Base-by-base conservation (phyloP, 2,797 vertebrate genomes). In the Manis crassicaudata region DNA sequence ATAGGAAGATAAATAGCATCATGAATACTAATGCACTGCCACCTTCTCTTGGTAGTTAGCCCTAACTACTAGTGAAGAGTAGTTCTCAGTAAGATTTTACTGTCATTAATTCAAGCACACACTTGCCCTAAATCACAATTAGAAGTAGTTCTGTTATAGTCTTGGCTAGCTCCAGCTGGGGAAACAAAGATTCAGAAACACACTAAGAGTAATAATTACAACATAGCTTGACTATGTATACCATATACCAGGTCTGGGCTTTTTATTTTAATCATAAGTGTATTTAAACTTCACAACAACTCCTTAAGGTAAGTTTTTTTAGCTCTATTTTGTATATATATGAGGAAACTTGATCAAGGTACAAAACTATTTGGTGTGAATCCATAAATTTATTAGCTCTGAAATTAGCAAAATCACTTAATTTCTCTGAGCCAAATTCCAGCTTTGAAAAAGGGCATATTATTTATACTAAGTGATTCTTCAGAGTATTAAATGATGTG, bases 1-100 rank as follows among this genome's bases (percentile, higher is more conserved):
- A 32, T 56, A 93, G 63, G 54, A 93, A 96, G 86, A 91, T 88
- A 97, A 98, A 95, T 68, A 92, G 1, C 73, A 90, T 83, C 58
- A 95, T 40, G 29, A 75, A 96, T 50, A 60, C 13, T 96, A 97
- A 97, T 88, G 72, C 43, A 77, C 77, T 94, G 84, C 84, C 90
- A 95, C 67, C 3, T 85, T n/a, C 60, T 96, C 76, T 96, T 92
- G 94, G 52, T 95, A 90, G 46, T 43, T 68, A 96, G 46, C 12
- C 73, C 92, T 92, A 96, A 91, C 40, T 84, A 68, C 94, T 92
- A 80, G 40, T 76, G 82, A 97, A 85, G 82, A 97, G 83, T 5
- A 52, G 5, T 10, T 12, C 10, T 82, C 77, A 95, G 10, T 88
- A 88, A 84, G 76, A 81, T 93, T 97, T 97, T 93, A 70, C 10